Evolutionary conservation across 2,113 vertebrate genomes (phyloP).

Genomic region (Ibidorhyncha struthersii): DNA sequence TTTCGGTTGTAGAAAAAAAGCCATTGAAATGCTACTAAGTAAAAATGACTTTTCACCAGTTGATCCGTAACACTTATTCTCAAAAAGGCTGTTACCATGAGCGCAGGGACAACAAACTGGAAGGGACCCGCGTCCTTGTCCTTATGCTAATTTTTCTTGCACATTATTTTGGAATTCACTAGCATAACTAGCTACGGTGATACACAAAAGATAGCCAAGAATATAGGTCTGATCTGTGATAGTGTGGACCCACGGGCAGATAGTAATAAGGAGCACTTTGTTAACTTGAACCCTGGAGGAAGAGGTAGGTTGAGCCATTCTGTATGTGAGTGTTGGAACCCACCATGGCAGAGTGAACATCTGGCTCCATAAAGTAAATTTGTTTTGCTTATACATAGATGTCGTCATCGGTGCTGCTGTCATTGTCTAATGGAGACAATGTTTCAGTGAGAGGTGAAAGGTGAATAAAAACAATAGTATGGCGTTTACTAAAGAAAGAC

Average conservation of each 20-base stretch:
- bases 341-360: accelerated
- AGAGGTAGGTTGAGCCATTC: background rate
- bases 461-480: background rate
- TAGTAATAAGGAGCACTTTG: background rate
- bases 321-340: background rate
- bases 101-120: background rate
- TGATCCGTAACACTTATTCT: background rate
- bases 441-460: background rate
- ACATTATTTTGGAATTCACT: background rate
- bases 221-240: background rate
- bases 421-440: background rate
- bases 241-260: no score
- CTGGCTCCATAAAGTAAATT: background rate
- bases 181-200: background rate
- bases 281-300: background rate
- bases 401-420: background rate
- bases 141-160: background rate
- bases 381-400: background rate
- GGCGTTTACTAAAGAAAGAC: background rate
- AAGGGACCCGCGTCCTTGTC: background rate
- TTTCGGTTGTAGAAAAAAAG: background rate
- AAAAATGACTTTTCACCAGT: background rate
- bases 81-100: background rate
- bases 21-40: background rate
- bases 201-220: background rate